phyloP scores from a whole-genome alignment of 2,888 invertebrate genomes.

The Meteorus colon region DNA sequence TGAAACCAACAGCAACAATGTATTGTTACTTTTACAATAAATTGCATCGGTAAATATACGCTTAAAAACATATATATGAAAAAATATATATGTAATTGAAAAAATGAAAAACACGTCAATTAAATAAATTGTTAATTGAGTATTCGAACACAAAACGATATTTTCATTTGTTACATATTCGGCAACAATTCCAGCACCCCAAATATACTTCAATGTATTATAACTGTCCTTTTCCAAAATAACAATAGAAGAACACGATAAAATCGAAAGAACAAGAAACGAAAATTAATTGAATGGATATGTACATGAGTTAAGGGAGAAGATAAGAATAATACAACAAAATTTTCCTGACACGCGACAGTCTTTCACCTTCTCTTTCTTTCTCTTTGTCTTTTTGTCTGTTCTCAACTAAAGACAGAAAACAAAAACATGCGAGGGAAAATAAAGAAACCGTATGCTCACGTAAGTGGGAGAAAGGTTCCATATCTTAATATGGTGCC shows the following conservation, averaged over 20 bases:
- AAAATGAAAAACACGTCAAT: neutral
- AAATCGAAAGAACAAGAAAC: no score
- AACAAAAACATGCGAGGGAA: neutral
- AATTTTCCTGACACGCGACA: constrained; percentile 44
- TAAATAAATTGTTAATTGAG: neutral
- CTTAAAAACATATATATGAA: constrained; percentile 56
- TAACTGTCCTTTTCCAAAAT: no score
- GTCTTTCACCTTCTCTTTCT: neutral
- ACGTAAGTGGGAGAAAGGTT: constrained; percentile 8
- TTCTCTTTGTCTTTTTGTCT: neutral
- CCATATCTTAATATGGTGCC: constrained; percentile 2
- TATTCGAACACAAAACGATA: neutral
- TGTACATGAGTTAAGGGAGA: neutral
- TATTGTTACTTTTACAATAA: constrained; percentile 69
- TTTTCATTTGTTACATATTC: neutral
- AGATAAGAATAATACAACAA: constrained; percentile 4
- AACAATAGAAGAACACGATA: no score
- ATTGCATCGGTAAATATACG: constrained; percentile 63
- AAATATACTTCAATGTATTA: no score
- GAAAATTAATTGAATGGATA: neutral
- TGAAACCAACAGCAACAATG: constrained; percentile 35
- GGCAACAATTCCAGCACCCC: no score
- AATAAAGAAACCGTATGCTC: neutral
- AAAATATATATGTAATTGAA: constrained; percentile 51
- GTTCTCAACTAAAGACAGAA: neutral